Percentiles rank a stretch among this genome's conserved stretches.
phyloP scores from a whole-genome alignment of 2,888 invertebrate species.

The Ferdinandea cuprea region DNA sequence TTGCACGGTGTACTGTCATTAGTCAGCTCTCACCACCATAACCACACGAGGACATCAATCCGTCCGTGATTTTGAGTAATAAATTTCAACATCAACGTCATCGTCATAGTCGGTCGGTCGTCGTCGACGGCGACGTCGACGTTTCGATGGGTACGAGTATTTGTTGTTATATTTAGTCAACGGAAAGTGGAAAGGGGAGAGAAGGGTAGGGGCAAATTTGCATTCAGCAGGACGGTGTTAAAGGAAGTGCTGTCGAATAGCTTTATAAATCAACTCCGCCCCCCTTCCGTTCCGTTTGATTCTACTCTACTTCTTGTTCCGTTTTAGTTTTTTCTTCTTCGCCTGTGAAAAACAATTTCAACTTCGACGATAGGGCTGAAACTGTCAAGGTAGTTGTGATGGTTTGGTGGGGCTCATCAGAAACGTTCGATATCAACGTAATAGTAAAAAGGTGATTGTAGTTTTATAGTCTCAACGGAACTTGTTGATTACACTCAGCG shows the following conservation, averaged over 20 bases:
- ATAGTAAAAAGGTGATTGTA: neutral
- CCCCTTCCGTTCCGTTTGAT: neutral
- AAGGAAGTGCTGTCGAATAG: conserved; percentile 59
- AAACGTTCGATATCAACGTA: neutral
- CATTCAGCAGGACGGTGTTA: conserved; percentile 50
- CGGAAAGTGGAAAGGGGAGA: conserved; percentile 5
- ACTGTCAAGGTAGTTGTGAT: conserved; percentile 34
- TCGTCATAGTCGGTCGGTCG: too few relatives aligned
- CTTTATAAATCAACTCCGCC: conserved; percentile 54
- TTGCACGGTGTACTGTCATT: conserved; percentile 51
- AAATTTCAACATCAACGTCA: conserved; percentile 58
- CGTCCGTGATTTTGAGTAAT: conserved; percentile 58
- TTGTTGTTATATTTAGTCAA: conserved; percentile 52
- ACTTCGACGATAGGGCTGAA: conserved; percentile 31
- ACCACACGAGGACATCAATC: conserved; percentile 45
- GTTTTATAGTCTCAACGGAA: conserved; percentile 2
- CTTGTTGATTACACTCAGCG: conserved; percentile 34
- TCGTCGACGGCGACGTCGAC: too few relatives aligned
- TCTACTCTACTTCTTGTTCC: conserved; percentile 20
- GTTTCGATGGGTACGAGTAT: neutral
- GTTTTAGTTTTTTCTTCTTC: conserved; percentile 6
- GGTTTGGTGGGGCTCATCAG: conserved; percentile 9
- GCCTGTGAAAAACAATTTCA: conserved; percentile 71
- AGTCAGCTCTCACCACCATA: conserved; percentile 48
- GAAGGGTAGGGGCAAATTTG: conserved; percentile 48